phyloP scores from a whole-genome alignment of 2,797 vertebrate species.

The Acomys russatus region DNA sequence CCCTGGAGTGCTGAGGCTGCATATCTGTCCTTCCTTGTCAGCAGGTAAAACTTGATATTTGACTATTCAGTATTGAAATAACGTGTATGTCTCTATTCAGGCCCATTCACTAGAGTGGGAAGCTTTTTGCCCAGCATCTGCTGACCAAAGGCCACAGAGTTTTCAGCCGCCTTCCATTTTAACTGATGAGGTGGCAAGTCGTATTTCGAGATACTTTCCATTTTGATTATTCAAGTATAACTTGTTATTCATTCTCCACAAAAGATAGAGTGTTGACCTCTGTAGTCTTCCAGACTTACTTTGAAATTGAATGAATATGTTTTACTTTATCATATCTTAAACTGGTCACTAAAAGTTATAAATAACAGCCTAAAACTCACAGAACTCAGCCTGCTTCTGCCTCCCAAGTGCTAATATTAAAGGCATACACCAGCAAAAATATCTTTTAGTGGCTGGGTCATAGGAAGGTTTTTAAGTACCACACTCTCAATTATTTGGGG shows the following conservation, averaged over 20 bases:
- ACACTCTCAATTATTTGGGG: background rate
- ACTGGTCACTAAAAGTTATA: constrained; percentile 20
- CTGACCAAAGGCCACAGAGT: constrained; percentile 38
- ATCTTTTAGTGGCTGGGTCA: constrained; percentile 28
- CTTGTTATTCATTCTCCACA: constrained; percentile 54
- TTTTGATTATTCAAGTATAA: constrained; percentile 56
- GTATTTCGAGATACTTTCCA: constrained; percentile 54
- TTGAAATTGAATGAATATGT: constrained; percentile 64
- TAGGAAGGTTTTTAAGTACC: constrained; percentile 55
- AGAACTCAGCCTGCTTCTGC: background rate
- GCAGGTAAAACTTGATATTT: constrained; percentile 86
- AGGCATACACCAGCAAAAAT: background rate
- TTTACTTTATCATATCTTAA: constrained; percentile 65
- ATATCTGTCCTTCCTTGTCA: constrained; percentile 73
- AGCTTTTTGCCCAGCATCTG: constrained; percentile 24
- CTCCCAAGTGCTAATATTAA: background rate
- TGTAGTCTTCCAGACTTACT: constrained; percentile 61
- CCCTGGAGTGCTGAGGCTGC: constrained; percentile 65
- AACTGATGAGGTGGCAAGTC: background rate
- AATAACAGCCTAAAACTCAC: constrained; percentile 7
- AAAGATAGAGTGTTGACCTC: constrained; percentile 55
- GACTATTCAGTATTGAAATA: background rate
- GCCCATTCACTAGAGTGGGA: constrained; percentile 37
- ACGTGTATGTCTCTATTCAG: constrained; percentile 12
- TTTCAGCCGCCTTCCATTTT: constrained; percentile 57